Conservation (phyloP, 2,797 vertebrate genomes). For the Carduelis carduelis region DNA sequence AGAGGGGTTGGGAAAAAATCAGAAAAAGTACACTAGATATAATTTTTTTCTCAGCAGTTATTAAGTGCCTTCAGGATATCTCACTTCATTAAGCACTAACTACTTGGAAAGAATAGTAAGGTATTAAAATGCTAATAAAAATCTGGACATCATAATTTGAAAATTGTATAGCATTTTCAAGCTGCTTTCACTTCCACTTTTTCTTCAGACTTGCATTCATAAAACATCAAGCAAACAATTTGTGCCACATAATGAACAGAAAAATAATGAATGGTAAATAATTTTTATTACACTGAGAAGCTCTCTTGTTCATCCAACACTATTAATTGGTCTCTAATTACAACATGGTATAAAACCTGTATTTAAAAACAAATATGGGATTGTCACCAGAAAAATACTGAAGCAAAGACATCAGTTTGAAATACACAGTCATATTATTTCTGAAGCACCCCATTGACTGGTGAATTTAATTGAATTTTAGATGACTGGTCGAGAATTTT, state of each 20-base stretch:
- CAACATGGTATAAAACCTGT: not conserved
- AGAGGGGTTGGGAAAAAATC: not conserved
- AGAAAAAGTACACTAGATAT: not conserved
- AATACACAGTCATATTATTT: not conserved
- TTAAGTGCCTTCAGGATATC: not conserved
- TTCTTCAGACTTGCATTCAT: not conserved
- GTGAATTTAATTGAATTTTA: not conserved
- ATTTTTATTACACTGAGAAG: not conserved
- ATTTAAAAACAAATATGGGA: not conserved
- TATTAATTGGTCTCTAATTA: not conserved
- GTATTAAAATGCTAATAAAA: not conserved
- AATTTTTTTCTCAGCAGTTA: not conserved
- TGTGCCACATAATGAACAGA: not conserved
- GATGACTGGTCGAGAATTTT: not conserved
- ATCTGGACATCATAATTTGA: not conserved
- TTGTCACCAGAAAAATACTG: not conserved
- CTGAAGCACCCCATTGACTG: not conserved
- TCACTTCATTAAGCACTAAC: not conserved
- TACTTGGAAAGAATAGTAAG: not conserved
- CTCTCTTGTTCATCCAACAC: not conserved
- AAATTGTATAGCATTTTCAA: not conserved
- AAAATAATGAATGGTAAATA: not conserved
- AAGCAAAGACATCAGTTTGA: not conserved
- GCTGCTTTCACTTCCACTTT: not conserved
- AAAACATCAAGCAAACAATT: not conserved